These are phyloP conservation scores for Aplysia californica DNA, from an alignment of 1,140 invertebrate species.

Conservation along the genomic window DNA sequence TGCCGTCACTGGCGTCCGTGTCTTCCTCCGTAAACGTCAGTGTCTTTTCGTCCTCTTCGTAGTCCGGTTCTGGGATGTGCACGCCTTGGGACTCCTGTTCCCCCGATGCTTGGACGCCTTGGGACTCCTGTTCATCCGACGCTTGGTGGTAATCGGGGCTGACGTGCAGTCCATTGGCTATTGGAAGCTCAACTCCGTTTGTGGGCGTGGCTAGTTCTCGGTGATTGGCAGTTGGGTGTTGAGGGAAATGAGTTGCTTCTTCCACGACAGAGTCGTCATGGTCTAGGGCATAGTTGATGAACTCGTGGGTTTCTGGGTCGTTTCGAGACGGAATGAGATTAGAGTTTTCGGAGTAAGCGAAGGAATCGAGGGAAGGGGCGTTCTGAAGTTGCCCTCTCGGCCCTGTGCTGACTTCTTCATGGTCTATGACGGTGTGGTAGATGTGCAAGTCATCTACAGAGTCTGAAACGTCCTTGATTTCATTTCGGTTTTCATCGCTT, in stretches of 20 bases:
- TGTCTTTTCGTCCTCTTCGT: constrained; percentile 37
- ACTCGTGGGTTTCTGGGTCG: too few relatives aligned
- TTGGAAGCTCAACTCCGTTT: too few relatives aligned
- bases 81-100: constrained; percentile 1
- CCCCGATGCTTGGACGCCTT: neutral
- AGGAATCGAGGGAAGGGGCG: too few relatives aligned
- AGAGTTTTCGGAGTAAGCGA: too few relatives aligned
- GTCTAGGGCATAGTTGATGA: too few relatives aligned
- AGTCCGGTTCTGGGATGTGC: constrained; percentile 35
- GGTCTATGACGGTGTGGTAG: neutral
- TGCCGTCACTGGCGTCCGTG: neutral
- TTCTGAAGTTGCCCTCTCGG: too few relatives aligned
- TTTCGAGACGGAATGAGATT: too few relatives aligned
- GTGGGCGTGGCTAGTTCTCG: too few relatives aligned
- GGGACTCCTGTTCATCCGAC: neutral
- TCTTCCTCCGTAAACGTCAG: constrained; percentile 30
- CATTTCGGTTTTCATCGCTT: too few relatives aligned
- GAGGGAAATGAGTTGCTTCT: neutral
- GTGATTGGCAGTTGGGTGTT: neutral
- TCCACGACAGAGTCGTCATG: too few relatives aligned
- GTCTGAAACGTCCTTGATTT: neutral
- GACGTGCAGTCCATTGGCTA: too few relatives aligned
- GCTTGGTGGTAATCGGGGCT: neutral
- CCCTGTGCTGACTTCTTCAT: neutral
- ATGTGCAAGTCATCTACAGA: neutral